phyloP scores from a whole-genome alignment of 2,113 vertebrate genomes.

The Ramphastos sulfuratus region DNA sequence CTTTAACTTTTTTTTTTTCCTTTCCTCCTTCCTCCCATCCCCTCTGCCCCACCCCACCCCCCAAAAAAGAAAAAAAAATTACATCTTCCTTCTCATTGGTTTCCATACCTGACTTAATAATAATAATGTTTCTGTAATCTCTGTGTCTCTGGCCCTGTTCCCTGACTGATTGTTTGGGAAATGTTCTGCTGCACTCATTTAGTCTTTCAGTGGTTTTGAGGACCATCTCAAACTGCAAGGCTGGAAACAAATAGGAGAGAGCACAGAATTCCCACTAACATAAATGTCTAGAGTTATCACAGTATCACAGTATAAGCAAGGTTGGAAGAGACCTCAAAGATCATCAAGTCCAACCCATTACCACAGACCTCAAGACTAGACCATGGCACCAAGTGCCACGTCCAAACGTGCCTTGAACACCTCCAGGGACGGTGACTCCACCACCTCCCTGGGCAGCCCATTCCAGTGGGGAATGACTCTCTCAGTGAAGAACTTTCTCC shows the following conservation, averaged over 20 bases:
- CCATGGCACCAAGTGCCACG: too few species aligned
- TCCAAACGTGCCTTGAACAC: too few species aligned
- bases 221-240: not conserved
- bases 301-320: too few species aligned
- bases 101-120: not conserved
- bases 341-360: too few species aligned
- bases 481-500: too few species aligned
- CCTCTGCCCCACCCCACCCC: fast-evolving
- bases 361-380: too few species aligned
- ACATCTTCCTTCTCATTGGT: not conserved
- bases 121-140: not conserved
- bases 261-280: not conserved
- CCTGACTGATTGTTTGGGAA: not conserved
- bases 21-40: too few species aligned
- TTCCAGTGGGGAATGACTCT: too few species aligned
- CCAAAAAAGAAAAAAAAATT: not conserved
- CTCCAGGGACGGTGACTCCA: too few species aligned
- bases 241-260: not conserved
- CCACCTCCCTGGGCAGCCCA: too few species aligned
- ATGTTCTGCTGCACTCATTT: not conserved
- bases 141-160: not conserved
- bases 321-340: too few species aligned
- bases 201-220: not conserved
- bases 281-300: not conserved
- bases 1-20: not conserved